Evolutionary conservation across 1,140 invertebrate species (phyloP).

Genomic region (Micrasema minimum): DNA sequence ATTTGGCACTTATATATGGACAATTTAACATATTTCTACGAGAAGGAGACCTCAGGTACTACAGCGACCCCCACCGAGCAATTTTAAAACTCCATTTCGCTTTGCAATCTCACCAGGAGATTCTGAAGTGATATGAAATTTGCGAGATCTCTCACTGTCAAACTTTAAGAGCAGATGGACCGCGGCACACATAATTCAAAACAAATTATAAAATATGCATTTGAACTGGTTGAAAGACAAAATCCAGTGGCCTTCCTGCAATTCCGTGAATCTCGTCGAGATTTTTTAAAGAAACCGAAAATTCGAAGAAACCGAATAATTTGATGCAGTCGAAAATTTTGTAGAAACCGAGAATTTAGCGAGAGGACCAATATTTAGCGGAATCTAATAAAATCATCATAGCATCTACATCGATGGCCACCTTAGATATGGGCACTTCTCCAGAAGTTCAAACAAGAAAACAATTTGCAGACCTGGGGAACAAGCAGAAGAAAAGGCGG

Average conservation of each 20-base stretch:
- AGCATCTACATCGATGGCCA: neutral
- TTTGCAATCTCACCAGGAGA: slow-evolving; percentile 3
- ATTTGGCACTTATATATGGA: slow-evolving; percentile 11
- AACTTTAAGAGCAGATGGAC: slow-evolving; percentile 3
- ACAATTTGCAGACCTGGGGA: slow-evolving; percentile 6
- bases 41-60: slow-evolving; percentile 1
- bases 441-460: slow-evolving; percentile 5
- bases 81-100: slow-evolving; percentile 8
- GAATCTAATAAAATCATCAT: slow-evolving; percentile 6
- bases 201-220: neutral
- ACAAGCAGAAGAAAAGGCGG: slow-evolving; percentile 10
- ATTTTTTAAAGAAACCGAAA: neutral
- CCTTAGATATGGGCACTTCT: slow-evolving; percentile 1
- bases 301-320: neutral
- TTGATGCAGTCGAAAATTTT: neutral
- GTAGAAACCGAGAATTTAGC: slow-evolving; percentile 6
- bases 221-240: slow-evolving; percentile 3
- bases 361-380: slow-evolving; percentile 2
- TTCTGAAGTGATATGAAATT: slow-evolving; percentile 14
- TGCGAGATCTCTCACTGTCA: slow-evolving; percentile 10
- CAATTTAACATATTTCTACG: slow-evolving; percentile 1
- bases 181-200: slow-evolving; percentile 5
- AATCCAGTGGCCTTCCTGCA: slow-evolving; percentile 9
- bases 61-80: neutral
- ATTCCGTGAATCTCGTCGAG: slow-evolving; percentile 2